These are phyloP conservation scores for Choloepus hoffmanni DNA, from an alignment of 2,113 vertebrate genomes.

Conservation along the genomic window DNA sequence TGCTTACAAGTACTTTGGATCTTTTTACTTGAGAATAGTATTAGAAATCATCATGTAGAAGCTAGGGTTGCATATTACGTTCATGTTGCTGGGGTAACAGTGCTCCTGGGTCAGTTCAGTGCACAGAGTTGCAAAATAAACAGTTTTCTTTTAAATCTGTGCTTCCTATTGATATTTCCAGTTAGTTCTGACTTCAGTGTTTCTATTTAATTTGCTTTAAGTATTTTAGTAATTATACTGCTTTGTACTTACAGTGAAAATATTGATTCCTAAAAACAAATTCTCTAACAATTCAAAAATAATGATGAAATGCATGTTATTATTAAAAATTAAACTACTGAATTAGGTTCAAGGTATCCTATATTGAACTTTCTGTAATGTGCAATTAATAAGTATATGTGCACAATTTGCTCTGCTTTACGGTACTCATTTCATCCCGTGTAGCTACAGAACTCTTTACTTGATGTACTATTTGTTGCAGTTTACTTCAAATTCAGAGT, in stretches of 20 bases:
- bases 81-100: neutral
- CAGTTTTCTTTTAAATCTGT: neutral
- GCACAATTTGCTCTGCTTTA: neutral
- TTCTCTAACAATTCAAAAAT: neutral
- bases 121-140: neutral
- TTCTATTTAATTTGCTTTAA: neutral
- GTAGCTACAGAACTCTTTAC: neutral
- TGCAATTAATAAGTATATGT: neutral
- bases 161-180: neutral
- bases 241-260: neutral
- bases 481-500: slow-evolving; percentile 47
- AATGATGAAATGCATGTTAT: neutral
- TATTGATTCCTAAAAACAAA: slow-evolving; percentile 13
- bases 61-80: neutral
- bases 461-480: neutral
- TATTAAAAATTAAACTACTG: neutral
- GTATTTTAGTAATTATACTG: neutral
- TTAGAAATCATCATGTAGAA: neutral
- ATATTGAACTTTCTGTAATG: neutral
- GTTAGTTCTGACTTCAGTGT: neutral
- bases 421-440: neutral
- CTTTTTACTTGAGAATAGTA: neutral
- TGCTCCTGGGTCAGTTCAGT: neutral
- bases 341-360: neutral
- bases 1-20: neutral